These are phyloP conservation scores for Shargacucullia verbasci DNA, from an alignment of 2,888 invertebrate genomes.

Conservation along the genomic window DNA sequence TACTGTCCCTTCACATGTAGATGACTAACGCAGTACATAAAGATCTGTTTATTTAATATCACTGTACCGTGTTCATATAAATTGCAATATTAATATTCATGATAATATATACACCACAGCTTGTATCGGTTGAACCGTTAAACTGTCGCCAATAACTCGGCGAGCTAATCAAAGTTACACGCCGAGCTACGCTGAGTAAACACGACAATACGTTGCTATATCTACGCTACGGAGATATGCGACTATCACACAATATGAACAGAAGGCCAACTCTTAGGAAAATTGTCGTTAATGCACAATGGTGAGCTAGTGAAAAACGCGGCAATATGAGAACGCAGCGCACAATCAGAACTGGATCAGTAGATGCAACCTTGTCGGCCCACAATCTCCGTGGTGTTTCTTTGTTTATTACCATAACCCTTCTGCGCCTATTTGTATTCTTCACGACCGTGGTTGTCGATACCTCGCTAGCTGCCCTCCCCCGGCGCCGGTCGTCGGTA, in stretches of 20 bases:
- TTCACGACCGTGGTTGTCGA: not conserved
- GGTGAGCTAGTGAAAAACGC: too few species aligned
- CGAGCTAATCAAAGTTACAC: slow-evolving; percentile 4
- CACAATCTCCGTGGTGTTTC: too few species aligned
- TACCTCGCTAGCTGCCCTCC: not conserved
- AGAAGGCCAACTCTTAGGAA: not conserved
- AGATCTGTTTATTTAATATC: not conserved
- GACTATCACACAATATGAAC: not conserved
- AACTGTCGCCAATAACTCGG: slow-evolving; percentile 8
- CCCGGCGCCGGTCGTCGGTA: not conserved
- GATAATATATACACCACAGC: too few species aligned
- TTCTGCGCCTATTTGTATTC: not conserved
- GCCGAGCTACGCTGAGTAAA: slow-evolving; percentile 1
- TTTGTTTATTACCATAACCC: not conserved
- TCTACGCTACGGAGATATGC: not conserved
- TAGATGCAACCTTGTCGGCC: too few species aligned
- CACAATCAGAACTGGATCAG: too few species aligned
- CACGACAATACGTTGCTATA: slow-evolving; percentile 2
- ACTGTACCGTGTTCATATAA: not conserved
- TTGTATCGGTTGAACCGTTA: not conserved
- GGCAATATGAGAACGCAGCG: too few species aligned
- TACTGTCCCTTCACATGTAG: too few species aligned
- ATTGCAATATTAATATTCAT: not conserved
- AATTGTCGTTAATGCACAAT: too few species aligned
- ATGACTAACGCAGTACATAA: too few species aligned